These are phyloP conservation scores for Atrina japonica DNA, from an alignment of 2,888 invertebrate genomes.

Conservation along the genomic window DNA sequence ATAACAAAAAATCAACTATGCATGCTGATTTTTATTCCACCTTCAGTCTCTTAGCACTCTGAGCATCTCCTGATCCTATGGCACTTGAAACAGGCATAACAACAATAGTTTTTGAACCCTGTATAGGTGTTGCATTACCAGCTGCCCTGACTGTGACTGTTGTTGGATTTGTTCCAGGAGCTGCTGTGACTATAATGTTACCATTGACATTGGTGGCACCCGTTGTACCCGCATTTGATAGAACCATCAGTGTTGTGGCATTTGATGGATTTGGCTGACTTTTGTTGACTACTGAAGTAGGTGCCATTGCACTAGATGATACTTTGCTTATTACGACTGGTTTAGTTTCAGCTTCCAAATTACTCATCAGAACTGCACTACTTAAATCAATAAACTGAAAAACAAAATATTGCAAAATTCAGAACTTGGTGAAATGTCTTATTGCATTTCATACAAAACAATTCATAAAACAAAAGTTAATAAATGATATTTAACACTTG, in stretches of 20 bases:
- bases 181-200: slow-evolving; percentile 35
- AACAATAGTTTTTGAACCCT: slow-evolving; percentile 73
- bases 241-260: slow-evolving; percentile 72
- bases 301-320: slow-evolving; percentile 38
- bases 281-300: slow-evolving; percentile 34
- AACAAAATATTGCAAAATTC: slow-evolving; percentile 1
- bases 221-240: slow-evolving; percentile 53
- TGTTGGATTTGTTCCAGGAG: slow-evolving; percentile 54
- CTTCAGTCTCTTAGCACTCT: slow-evolving; percentile 68
- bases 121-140: slow-evolving; percentile 54
- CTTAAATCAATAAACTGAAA: slow-evolving; percentile 75
- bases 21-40: slow-evolving; percentile 58
- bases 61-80: slow-evolving; percentile 61
- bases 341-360: slow-evolving; percentile 64
- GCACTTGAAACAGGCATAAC: slow-evolving; percentile 74
- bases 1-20: too few species aligned
- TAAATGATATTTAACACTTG: too few species aligned
- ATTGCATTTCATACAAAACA: not conserved
- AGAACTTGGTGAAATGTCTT: too few species aligned
- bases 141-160: slow-evolving; percentile 69
- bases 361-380: slow-evolving; percentile 71
- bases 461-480: not conserved
- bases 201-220: slow-evolving; percentile 36
- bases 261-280: slow-evolving; percentile 39
- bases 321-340: slow-evolving; percentile 44